Evolutionary conservation across 2,113 vertebrate species (phyloP).

Genomic region (Clarias batrachus): DNA sequence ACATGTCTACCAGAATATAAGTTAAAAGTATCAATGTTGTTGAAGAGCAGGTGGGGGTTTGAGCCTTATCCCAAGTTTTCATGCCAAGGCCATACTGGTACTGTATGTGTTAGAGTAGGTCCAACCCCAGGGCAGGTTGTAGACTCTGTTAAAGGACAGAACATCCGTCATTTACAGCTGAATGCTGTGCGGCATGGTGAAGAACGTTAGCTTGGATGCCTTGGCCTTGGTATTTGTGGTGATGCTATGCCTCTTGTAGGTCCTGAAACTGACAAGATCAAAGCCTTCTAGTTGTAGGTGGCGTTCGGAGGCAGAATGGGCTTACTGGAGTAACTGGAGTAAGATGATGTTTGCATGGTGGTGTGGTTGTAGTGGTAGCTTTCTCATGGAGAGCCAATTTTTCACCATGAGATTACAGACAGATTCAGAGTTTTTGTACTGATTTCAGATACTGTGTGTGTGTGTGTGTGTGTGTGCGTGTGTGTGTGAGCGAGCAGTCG

Average conservation of each 20-base stretch:
- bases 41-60: neutral
- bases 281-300: neutral
- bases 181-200: neutral
- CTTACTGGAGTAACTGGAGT: neutral
- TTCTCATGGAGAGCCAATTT: neutral
- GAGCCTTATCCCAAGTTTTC: neutral
- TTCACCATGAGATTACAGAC: neutral
- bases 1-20: neutral
- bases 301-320: neutral
- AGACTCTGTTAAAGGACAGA: neutral
- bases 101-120: neutral
- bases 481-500: slow-evolving; percentile 42
- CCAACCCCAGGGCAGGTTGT: neutral
- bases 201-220: neutral
- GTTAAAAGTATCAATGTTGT: neutral
- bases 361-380: neutral
- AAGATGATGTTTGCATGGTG: neutral
- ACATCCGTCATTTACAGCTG: neutral
- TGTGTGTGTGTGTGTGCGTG: neutral
- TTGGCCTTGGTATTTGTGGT: neutral
- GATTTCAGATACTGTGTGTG: slow-evolving; percentile 1
- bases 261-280: neutral
- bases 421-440: neutral
- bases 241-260: neutral
- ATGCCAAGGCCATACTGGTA: neutral